Evolutionary conservation across 2,797 vertebrate species (phyloP).

Genomic region (Gadopsis marmoratus): DNA sequence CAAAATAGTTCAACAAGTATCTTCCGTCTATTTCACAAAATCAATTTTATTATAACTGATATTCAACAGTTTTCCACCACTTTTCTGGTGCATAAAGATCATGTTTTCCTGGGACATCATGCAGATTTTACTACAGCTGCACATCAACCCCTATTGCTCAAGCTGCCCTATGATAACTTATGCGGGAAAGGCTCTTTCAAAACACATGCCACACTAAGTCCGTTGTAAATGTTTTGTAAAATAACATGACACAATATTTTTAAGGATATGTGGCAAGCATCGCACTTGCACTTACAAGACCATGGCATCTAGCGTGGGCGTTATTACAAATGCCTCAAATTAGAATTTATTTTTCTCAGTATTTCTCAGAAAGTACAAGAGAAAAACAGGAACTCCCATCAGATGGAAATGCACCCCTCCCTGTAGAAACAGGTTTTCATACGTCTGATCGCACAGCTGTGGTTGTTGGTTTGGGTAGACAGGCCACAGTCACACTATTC

Average conservation of each 20-base stretch:
- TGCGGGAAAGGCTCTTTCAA: constrained; percentile 74
- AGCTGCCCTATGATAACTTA: constrained; percentile 25
- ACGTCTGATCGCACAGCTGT: constrained; percentile 72
- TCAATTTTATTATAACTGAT: not conserved
- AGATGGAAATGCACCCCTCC: constrained; percentile 71
- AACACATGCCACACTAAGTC: constrained; percentile 23
- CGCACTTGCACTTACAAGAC: constrained; percentile 44
- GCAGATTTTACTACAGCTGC: constrained; percentile 13
- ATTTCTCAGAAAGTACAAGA: constrained; percentile 67
- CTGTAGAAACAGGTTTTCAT: constrained; percentile 68
- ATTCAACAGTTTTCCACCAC: not conserved
- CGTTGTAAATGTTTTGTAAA: constrained; percentile 49
- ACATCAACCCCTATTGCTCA: constrained; percentile 49
- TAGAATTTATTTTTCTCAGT: constrained; percentile 47
- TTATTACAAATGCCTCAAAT: constrained; percentile 64
- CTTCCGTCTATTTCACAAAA: not conserved
- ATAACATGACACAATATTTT: constrained; percentile 53
- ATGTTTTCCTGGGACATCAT: not conserved
- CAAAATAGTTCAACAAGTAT: not conserved
- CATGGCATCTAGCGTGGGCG: not conserved
- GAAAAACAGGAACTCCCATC: constrained; percentile 82
- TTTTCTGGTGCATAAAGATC: not conserved
- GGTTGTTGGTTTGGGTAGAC: constrained; percentile 26
- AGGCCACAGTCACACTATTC: not conserved
- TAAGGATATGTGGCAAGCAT: constrained; percentile 69